Base-by-base conservation (phyloP, 2,113 vertebrate genomes). In the Eulemur macaco region DNA sequence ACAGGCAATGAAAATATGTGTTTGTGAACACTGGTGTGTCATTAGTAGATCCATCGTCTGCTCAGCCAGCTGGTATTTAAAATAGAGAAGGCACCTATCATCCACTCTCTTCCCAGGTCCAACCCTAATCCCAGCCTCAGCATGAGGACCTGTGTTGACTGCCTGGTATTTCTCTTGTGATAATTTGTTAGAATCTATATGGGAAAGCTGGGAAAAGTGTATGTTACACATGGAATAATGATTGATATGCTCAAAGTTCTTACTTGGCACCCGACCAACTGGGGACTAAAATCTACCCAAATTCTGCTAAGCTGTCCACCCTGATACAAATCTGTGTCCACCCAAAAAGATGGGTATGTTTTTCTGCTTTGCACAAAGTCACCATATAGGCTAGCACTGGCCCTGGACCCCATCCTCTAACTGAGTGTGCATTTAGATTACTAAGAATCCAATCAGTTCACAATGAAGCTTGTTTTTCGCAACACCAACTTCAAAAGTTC, bases 241-340 rank as follows among this genome's bases (percentile, higher is more conserved):
- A 93, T 11, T 86, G 93, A 96, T 88, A 97, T 77, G 97, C 58
- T 87, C 68, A 77, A 92, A 95, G 45, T n/a, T 85, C 47, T 82
- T 83, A 81, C 25, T 45, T 89, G 60, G 56, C 17, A 63, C 7
- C 31, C 84, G 66, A 34, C 29, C 25, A 95, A 60, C 9, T 76
- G 15, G 63, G 29, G 50, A 84, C 14, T 76, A 47, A 86, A 71
- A 86, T 77, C 39, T n/a, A 68, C 11, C 20, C 31, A 94, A 63
- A 52, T 81, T 52, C 29, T 91, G 60, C 60, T 5, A 86, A 18
- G 31, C 34, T 17, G 0, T 91, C 34, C 25, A 9, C 23, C 52
- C 37, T 47, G 6, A 50, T 27, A 64, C 1, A 27, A 15, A 27
- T n/a, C 37, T 23, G 21, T n/a, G 25, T 31, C 12, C 8, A 31